Evolutionary conservation across 2,113 vertebrate species (phyloP).

Genomic region (Chaetops frenatus): DNA sequence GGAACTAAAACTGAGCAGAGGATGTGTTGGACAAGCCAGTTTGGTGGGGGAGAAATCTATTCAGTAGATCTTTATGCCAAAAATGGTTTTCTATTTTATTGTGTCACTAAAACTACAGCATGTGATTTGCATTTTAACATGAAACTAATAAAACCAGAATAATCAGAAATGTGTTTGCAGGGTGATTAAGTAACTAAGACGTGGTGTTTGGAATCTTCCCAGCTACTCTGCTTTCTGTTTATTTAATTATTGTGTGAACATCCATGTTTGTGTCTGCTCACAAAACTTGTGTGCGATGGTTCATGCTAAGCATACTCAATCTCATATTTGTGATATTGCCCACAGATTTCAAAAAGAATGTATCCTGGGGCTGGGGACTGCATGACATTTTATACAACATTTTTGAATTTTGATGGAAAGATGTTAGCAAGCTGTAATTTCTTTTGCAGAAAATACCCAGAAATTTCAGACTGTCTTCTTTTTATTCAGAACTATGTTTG

Average conservation of each 20-base stretch:
- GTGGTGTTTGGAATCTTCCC: slow-evolving; percentile 23
- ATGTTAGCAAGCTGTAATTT: not conserved
- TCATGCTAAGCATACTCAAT: not conserved
- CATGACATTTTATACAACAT: not conserved
- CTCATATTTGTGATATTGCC: not conserved
- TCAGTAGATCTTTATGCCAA: slow-evolving; percentile 45
- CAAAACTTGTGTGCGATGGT: not conserved
- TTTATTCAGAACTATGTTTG: not conserved
- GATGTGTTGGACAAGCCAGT: not conserved
- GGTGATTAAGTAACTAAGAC: slow-evolving; percentile 34
- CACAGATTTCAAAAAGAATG: not conserved
- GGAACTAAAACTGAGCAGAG: slow-evolving; percentile 48
- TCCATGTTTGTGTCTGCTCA: not conserved
- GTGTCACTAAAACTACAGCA: slow-evolving; percentile 15
- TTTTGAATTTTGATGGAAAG: not conserved
- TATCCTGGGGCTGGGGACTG: rapidly evolving
- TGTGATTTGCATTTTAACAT: slow-evolving; percentile 32
- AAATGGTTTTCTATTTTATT: slow-evolving; percentile 27
- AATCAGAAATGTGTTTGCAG: slow-evolving; percentile 48
- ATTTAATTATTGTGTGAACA: slow-evolving; percentile 32
- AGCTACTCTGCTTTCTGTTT: not conserved
- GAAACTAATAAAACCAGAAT: slow-evolving; percentile 20
- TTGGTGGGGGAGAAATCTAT: not conserved
- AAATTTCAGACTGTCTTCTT: not conserved
- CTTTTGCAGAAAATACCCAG: not conserved